Base-by-base conservation (phyloP, 2,888 invertebrate genomes). In the Tenthredo distinguenda region DNA sequence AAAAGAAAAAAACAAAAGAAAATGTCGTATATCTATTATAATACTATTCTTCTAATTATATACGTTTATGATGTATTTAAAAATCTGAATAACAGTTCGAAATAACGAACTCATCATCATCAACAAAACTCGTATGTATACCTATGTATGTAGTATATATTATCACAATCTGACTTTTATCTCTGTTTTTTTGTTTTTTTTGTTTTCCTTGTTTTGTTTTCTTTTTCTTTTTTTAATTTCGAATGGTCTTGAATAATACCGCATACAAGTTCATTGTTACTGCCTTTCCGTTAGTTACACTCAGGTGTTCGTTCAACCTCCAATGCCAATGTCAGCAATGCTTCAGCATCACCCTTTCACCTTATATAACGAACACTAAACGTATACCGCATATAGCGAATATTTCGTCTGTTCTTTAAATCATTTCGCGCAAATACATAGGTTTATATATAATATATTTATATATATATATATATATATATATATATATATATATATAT, bases 321-420 rank as follows among this genome's bases (percentile, higher is more conserved):
- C 93, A 93, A 93, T 93, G 93, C 93, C 93, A 93, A 93, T 93
- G 93, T 83, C 83, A 71, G 65, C 79, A 26, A 62, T 62, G 62
- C 62, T 62, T 12, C 18, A 31, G 68, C 68, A 84, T 91, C 90
- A 91, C 93, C 93, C 93, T 93, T 93, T 93, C 93, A 93, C 93
- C 93, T 93, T 93, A 93, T 93, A 93, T 93, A 92, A 92, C 90
- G 89, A 89, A 89, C 37, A 34, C 34, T 9, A 37, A 58, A 72
- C 15, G 18, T 26, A 84, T 88, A 88, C 88, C 87, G 88, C 40
- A 10, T 43, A 43, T 43, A 43, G 1, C 9, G 4, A 47, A 47
- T 47, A 47, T 47, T 15, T 47, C 3, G 15, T 15, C 12, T 15
- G 3, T 47, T 47, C 47, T 47, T 47, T 47, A 15, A 47, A 15